phyloP scores from a whole-genome alignment of 2,888 invertebrate genomes.

The Maniola hyperantus region DNA sequence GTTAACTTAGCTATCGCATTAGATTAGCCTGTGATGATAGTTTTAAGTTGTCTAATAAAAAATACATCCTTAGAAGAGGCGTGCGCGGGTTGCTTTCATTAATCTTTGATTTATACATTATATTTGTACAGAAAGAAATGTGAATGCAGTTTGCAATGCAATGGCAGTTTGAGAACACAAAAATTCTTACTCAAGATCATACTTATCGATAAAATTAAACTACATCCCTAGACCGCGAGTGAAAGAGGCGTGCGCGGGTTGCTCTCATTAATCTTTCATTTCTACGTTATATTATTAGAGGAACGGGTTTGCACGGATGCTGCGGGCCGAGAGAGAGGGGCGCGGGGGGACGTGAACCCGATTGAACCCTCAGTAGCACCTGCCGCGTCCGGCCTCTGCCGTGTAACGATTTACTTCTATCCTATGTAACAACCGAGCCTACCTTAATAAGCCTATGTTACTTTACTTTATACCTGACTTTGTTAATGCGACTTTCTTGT shows the following conservation, averaged over 20 bases:
- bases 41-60: too few species aligned
- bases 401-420: constrained; percentile 44
- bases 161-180: too few species aligned
- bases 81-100: too few species aligned
- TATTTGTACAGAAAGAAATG: neutral
- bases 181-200: neutral
- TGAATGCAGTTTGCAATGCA: neutral
- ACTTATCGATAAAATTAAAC: constrained; percentile 29
- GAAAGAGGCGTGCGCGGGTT: constrained; percentile 81
- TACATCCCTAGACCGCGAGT: constrained; percentile 61
- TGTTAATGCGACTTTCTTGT: constrained; percentile 37
- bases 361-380: constrained; percentile 80
- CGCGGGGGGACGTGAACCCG: constrained; percentile 65
- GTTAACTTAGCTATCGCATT: too few species aligned
- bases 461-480: constrained; percentile 34
- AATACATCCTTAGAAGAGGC: too few species aligned
- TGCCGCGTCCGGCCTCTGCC: constrained; percentile 69
- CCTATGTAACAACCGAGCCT: constrained; percentile 39
- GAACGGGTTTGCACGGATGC: constrained; percentile 82
- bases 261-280: constrained; percentile 83
- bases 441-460: constrained; percentile 36
- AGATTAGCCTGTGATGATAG: too few species aligned
- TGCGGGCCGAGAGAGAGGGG: constrained; percentile 49
- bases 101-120: too few species aligned
- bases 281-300: constrained; percentile 82